Base-by-base conservation (phyloP, 2,888 invertebrate genomes). In the Heliothis peltigera region DNA sequence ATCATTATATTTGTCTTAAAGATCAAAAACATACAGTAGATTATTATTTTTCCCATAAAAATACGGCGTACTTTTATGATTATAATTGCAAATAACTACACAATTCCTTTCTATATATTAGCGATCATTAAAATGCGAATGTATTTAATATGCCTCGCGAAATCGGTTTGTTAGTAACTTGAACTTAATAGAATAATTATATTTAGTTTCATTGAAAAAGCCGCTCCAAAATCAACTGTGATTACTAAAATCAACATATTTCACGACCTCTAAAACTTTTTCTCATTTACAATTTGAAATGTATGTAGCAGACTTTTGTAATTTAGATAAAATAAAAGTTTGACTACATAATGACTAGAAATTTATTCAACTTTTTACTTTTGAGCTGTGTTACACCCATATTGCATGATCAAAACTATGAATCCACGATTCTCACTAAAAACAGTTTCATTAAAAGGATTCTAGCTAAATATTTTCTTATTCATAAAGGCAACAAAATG, bases 181-280 rank as follows among this genome's bases (percentile, higher is more conserved):
- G 63, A 68, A 67, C 63, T 44, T 68, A 79, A 79, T 77, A n/a
- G 42, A 56, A 51, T 71, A 75, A 77, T 77, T 67, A 79, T 47
- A 2, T 18, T 25, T 35, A 19, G 28, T 49, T 52, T 48, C 43
- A 48, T 44, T 60, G 53, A 63, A 70, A 64, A 64, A 19, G 10
- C 78, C 56, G 61, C 49, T 46, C 48, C 44, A 43, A 71, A 67
- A 28, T 63, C 10, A 2, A 19, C 32, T 43, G 43, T 32, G 19
- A 19, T 25, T 35, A 21, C 22, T 28, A 49, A 44, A 51, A 15
- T 35, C 10, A 15, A 35, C 5, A 2, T 15, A 4, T 15, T 4
- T 17, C n/a, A 22, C 32, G 12, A 46, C 15, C 32, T 10, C 0
- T 7, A 15, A 19, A 42, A 10, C 10, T 28, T 8, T 1, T 28